phyloP scores from a whole-genome alignment of 2,113 vertebrate species.

The Dolichotis patagonum region DNA sequence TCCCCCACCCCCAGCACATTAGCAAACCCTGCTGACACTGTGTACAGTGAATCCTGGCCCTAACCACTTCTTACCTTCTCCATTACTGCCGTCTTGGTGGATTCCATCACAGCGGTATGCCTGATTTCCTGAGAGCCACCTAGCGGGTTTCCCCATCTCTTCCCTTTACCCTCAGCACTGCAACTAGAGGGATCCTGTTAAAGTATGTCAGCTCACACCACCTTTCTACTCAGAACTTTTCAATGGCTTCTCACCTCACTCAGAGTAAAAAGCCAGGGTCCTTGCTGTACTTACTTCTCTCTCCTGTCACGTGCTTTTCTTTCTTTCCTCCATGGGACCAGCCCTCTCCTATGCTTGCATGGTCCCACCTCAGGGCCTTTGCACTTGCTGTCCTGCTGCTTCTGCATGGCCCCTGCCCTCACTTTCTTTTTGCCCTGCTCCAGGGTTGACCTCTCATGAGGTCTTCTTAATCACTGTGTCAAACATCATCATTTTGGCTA shows the following conservation, averaged over 20 bases:
- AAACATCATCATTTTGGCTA: neutral
- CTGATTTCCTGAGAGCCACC: neutral
- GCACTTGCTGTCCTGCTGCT: neutral
- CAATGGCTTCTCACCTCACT: neutral
- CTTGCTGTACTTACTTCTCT: neutral
- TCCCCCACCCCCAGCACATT: neutral
- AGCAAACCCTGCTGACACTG: neutral
- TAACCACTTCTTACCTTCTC: neutral
- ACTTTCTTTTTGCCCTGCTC: neutral
- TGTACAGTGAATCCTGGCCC: neutral
- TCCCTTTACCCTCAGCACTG: too few relatives aligned
- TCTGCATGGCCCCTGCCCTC: neutral
- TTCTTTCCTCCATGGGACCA: accelerated
- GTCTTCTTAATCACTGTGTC: neutral
- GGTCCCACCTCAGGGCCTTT: neutral
- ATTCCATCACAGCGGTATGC: neutral
- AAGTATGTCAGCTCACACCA: neutral
- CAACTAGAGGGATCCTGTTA: neutral
- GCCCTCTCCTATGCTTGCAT: accelerated
- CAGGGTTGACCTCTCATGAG: neutral
- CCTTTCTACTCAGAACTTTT: neutral
- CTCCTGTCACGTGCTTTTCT: neutral
- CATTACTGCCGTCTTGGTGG: neutral
- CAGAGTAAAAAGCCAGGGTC: neutral
- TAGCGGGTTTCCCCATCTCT: neutral